Percentiles rank a stretch among this genome's conserved stretches.
Evolutionary conservation across 2,113 vertebrate species (phyloP).

Genomic region (Hipposideros armiger): DNA sequence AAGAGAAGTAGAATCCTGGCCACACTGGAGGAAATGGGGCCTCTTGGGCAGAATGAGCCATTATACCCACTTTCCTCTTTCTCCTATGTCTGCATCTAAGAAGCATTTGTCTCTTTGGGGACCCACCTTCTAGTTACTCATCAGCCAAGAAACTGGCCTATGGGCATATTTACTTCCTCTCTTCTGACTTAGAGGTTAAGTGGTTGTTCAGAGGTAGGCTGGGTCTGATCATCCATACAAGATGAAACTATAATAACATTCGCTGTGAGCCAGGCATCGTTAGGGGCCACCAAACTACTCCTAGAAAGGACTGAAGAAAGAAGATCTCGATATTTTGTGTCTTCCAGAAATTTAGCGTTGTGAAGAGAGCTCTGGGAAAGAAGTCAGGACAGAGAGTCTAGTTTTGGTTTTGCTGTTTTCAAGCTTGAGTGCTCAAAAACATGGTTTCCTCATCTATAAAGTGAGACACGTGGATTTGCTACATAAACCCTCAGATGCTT

Average conservation of each 20-base stretch:
- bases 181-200: neutral
- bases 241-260: neutral
- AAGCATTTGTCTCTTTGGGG: neutral
- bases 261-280: neutral
- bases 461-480: neutral
- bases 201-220: neutral
- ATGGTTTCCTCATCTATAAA: neutral
- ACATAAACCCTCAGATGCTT: neutral
- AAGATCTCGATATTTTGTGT: neutral
- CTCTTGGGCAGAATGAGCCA: neutral
- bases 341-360: neutral
- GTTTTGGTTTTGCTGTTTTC: neutral
- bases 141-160: neutral
- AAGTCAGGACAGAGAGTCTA: neutral
- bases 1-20: neutral
- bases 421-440: neutral
- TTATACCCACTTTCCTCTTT: neutral
- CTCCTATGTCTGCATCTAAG: neutral
- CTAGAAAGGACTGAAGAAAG: neutral
- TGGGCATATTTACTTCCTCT: neutral
- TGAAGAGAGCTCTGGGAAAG: neutral
- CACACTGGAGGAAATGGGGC: neutral
- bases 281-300: neutral
- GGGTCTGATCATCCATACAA: neutral
- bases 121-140: neutral